These are phyloP conservation scores for Nothoprocta pentlandii DNA, from an alignment of 2,113 vertebrate species.

Conservation along the genomic window DNA sequence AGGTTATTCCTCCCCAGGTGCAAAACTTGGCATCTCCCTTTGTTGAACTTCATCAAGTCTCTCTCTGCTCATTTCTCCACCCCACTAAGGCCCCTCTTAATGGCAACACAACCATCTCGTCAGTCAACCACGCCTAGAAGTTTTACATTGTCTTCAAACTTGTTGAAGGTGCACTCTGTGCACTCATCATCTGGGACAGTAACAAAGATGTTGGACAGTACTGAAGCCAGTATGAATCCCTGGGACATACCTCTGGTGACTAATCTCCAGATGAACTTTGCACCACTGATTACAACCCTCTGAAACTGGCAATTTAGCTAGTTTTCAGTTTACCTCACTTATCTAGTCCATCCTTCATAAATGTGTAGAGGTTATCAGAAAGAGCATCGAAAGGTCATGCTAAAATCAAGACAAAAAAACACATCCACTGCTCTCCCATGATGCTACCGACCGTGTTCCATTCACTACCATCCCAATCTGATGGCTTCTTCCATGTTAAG, in stretches of 20 bases:
- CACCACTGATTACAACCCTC: not conserved
- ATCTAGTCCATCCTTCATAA: not conserved
- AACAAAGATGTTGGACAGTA: not conserved
- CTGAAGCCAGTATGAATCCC: not conserved
- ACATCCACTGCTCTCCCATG: not conserved
- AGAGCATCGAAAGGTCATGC: not conserved
- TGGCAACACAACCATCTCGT: not conserved
- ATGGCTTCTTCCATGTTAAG: not conserved
- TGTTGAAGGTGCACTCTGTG: not conserved
- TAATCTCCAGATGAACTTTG: not conserved
- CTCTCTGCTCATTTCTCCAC: not conserved
- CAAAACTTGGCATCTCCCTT: not conserved
- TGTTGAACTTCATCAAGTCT: not conserved
- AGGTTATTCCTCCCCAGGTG: not conserved
- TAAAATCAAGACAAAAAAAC: not conserved
- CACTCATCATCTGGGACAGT: not conserved
- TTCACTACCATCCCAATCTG: not conserved
- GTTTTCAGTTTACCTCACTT: not conserved
- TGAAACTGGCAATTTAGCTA: not conserved
- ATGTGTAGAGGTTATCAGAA: not conserved
- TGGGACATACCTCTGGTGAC: not conserved
- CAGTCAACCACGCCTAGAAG: not conserved
- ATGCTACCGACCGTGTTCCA: accelerated
- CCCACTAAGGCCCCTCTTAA: not conserved
- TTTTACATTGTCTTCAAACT: not conserved